Evolutionary conservation across 2,888 invertebrate genomes (phyloP).

Genomic region (Lycaena phlaeas): DNA sequence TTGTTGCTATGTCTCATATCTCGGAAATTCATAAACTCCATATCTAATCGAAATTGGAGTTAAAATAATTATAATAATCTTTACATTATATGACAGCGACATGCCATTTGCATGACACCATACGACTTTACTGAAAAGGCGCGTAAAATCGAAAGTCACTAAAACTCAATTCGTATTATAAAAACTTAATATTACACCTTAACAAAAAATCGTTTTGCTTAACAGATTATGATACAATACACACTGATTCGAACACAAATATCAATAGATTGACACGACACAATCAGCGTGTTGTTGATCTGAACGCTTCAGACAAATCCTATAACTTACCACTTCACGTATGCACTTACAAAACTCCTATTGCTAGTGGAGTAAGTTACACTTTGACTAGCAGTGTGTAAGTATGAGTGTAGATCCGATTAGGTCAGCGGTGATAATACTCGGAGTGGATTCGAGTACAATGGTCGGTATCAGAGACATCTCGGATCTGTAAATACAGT

Average conservation of each 20-base stretch:
- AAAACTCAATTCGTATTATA: too few relatives aligned
- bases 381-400: too few relatives aligned
- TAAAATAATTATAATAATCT: too few relatives aligned
- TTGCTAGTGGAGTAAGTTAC: too few relatives aligned
- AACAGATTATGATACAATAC: constrained; percentile 11
- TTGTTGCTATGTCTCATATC: too few relatives aligned
- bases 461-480: constrained; percentile 39
- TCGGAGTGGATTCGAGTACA: constrained; percentile 49
- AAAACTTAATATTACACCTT: neutral
- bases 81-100: too few relatives aligned
- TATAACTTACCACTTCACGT: constrained; percentile 31
- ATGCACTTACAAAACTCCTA: constrained; percentile 17
- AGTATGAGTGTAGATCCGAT: constrained; percentile 50
- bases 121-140: too few relatives aligned
- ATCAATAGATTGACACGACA: constrained; percentile 40
- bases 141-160: too few relatives aligned
- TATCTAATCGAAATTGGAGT: too few relatives aligned
- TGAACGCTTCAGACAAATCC: constrained; percentile 63
- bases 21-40: too few relatives aligned
- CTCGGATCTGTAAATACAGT: constrained; percentile 49
- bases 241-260: constrained; percentile 18
- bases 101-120: too few relatives aligned
- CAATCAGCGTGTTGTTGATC: constrained; percentile 64
- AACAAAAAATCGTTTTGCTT: neutral
- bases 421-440: constrained; percentile 59